phyloP scores from a whole-genome alignment of 2,888 invertebrate genomes.

The Cheilosia vulpina region DNA sequence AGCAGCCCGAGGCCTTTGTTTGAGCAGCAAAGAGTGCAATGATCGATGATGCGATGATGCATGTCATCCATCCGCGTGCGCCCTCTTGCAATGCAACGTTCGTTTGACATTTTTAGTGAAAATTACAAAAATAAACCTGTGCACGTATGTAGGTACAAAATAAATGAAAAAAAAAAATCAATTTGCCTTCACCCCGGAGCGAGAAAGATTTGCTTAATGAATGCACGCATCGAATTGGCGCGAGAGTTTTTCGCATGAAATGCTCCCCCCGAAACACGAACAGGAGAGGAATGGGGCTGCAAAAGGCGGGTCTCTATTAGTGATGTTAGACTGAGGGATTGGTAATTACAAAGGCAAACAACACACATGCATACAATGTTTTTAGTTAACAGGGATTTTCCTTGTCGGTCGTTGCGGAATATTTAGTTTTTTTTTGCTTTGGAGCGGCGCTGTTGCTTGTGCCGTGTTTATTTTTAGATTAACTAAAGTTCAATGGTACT shows the following conservation, averaged over 20 bases:
- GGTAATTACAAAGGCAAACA: conserved; percentile 56
- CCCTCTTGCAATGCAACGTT: neutral
- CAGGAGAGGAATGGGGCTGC: conserved; percentile 1
- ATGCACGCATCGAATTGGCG: conserved; percentile 53
- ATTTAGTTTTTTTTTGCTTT: conserved; percentile 16
- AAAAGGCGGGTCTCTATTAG: conserved; percentile 26
- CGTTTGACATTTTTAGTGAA: conserved; percentile 58
- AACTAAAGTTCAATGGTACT: conserved; percentile 70
- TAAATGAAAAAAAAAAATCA: conserved; percentile 17
- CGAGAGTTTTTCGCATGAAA: conserved; percentile 30
- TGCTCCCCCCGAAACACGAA: neutral
- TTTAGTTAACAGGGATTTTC: conserved; percentile 10
- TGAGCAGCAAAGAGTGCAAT: conserved; percentile 47
- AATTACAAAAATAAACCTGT: conserved; percentile 66
- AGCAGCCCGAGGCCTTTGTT: conserved; percentile 27
- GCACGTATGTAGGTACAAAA: neutral
- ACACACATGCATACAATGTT: conserved; percentile 9
- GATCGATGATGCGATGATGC: conserved; percentile 68
- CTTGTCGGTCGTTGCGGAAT: neutral
- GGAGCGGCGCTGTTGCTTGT: conserved; percentile 1
- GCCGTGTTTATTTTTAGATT: conserved; percentile 48
- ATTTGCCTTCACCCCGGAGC: conserved; percentile 27
- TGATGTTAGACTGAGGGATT: conserved; percentile 31
- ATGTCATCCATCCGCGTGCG: conserved; percentile 53
- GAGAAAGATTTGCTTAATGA: conserved; percentile 55